Evolutionary conservation across 2,888 invertebrate species (phyloP).

Genomic region (Kryphioiulus occultus): DNA sequence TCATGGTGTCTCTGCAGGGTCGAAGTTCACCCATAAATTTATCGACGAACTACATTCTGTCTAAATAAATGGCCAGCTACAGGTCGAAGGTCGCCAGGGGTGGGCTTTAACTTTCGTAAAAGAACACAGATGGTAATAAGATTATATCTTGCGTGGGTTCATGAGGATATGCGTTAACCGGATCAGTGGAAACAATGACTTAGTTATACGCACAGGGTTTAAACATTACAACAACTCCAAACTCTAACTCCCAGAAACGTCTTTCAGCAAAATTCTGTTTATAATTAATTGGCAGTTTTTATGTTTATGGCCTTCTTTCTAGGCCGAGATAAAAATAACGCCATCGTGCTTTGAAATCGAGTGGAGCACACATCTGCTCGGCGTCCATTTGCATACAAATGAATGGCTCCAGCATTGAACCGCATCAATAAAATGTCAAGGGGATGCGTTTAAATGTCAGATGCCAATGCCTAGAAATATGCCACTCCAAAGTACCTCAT

Average conservation of each 20-base stretch:
- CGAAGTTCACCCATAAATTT: no score
- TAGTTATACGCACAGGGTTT: not conserved
- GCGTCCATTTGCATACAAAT: not conserved
- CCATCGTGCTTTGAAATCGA: not conserved
- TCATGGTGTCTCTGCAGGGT: no score
- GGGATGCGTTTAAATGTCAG: slow-evolving; percentile 17
- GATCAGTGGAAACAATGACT: not conserved
- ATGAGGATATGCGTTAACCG: not conserved
- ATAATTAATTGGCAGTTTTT: not conserved
- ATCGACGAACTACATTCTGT: not conserved
- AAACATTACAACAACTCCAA: not conserved
- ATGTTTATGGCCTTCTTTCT: not conserved
- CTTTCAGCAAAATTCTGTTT: slow-evolving; percentile 17
- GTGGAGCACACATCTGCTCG: not conserved
- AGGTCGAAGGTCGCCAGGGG: not conserved
- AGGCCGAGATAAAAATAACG: not conserved
- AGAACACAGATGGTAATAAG: no score
- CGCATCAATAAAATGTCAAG: slow-evolving; percentile 15
- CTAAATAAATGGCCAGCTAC: not conserved
- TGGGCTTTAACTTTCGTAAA: no score
- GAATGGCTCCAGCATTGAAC: slow-evolving; percentile 17
- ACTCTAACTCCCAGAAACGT: not conserved
- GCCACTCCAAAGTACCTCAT: slow-evolving; percentile 8
- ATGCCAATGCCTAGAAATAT: not conserved
- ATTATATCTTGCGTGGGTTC: not conserved